Evolutionary conservation across 1,140 invertebrate species (phyloP).

Genomic region (Stegodyphus mimosarum): DNA sequence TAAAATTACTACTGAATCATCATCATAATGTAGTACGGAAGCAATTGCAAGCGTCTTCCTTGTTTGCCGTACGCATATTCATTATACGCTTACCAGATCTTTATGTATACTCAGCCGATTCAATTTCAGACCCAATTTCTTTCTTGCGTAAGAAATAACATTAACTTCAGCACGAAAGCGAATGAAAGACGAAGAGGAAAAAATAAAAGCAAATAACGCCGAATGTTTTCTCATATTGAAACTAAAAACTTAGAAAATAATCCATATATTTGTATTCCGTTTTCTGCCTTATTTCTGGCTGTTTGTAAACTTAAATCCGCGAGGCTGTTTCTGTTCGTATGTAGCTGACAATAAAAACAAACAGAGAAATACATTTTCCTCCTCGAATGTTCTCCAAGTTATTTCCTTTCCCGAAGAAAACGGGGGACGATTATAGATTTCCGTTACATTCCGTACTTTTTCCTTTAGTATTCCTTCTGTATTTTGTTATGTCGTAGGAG

Average conservation of each 20-base stretch:
- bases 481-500: not conserved
- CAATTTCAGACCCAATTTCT: too few species aligned
- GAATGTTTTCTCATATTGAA: not conserved
- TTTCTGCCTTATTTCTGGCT: constrained; percentile 1
- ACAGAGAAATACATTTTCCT: not conserved
- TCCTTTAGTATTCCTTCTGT: not conserved
- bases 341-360: not conserved
- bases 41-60: too few species aligned
- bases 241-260: not conserved
- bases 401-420: constrained; percentile 7
- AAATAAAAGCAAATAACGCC: too few species aligned
- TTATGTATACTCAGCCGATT: too few species aligned
- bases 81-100: too few species aligned
- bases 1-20: too few species aligned
- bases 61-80: too few species aligned
- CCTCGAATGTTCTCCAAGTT: constrained; percentile 2
- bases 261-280: not conserved
- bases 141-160: too few species aligned
- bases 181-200: too few species aligned
- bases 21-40: too few species aligned
- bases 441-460: not conserved
- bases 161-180: too few species aligned
- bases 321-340: not conserved
- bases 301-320: not conserved
- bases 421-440: constrained; percentile 17